Base-by-base conservation (phyloP, 2,888 invertebrate genomes). In the Horisme vitalbata region DNA sequence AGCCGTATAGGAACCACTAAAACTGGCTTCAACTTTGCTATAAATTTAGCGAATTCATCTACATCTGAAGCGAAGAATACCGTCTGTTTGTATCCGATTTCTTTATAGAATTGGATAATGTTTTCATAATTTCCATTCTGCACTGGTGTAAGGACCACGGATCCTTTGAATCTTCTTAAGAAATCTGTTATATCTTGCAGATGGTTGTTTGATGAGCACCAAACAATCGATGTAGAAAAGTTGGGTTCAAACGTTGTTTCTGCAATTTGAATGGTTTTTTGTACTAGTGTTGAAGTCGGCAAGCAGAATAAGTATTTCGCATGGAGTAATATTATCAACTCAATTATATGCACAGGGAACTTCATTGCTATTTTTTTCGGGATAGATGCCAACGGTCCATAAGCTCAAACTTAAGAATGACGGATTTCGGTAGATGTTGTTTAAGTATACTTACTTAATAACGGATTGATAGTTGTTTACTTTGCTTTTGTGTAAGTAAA, bases 1-100 rank as follows among this genome's bases (percentile, higher is more conserved):
- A 79, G 52, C 12, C 51, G 60, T 28, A 79, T 66, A 0, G 75
- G 61, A 21, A 48, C 41, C 8, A 66, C 44, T 10, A 66, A 53
- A n/a, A 56, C 41, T 27, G 59, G 41, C 37, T 71, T 68, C 10
- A 76, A 45, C 9, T 61, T 38, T 28, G 47, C 20, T 18, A 73
- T 39, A 14, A 73, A 70, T 37, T 57, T 47, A 11, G 54, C 45
- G 34, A 79, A 75, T 50, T 75, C 71, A n/a, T 64, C 23, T 26
- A 63, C 28, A 1, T 47, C 44, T 11, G 23, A 43, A 12, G 72
- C 68, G 27, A 83, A 74, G 11, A 76, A 59, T 9, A 83, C 55
- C 0, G 71, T 70, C 62, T 80, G 81, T 23, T 50, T 58, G 31
- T 59, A 75, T 13, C 54, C 52, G 23, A 61, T 41, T 2, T 49